Evolutionary conservation across 2,797 vertebrate genomes (phyloP).

Genomic region (Anabacerthia variegaticeps): DNA sequence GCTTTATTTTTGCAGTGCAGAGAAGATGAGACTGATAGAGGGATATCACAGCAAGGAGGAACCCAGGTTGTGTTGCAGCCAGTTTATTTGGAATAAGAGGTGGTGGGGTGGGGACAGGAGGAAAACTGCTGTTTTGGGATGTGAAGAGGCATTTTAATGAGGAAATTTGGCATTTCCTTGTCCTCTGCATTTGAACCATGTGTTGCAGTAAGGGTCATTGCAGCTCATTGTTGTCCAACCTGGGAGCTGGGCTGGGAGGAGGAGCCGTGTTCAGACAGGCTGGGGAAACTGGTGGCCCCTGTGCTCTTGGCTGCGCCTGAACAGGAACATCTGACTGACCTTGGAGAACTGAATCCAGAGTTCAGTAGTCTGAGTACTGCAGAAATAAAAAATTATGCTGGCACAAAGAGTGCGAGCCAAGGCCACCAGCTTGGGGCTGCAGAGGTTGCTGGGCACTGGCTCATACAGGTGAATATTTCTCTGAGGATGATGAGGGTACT

Average conservation of each 20-base stretch:
- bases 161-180: neutral
- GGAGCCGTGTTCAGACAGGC: neutral
- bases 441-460: neutral
- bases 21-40: neutral
- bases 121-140: neutral
- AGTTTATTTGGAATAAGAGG: neutral
- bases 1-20: neutral
- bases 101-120: neutral
- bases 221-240: neutral
- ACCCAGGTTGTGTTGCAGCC: neutral
- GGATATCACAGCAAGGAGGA: neutral
- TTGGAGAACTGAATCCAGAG: neutral
- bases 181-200: neutral
- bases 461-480: neutral
- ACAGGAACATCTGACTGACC: neutral
- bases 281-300: neutral
- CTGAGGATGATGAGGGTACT: neutral
- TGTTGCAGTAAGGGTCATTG: neutral
- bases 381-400: neutral
- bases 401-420: neutral
- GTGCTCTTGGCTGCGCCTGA: neutral
- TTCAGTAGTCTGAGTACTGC: neutral
- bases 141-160: neutral
- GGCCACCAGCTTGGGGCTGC: neutral
- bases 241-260: neutral